Base-by-base conservation (phyloP, 2,113 vertebrate genomes). In the Chaetorhynchus papuensis region DNA sequence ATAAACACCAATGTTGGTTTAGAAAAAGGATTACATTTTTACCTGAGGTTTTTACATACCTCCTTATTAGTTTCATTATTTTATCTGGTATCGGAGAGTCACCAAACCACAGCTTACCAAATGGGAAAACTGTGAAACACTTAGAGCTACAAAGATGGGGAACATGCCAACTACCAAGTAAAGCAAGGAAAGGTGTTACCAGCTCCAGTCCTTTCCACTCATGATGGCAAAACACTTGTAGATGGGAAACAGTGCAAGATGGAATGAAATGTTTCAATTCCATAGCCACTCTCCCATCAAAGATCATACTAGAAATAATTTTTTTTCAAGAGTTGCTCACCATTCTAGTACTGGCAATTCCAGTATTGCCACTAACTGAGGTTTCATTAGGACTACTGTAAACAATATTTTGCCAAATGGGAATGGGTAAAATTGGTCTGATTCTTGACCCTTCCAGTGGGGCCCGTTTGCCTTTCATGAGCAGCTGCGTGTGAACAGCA, bases 241-340 rank as follows among this genome's bases (percentile, higher is more conserved):
- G 37, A 66, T 9, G 5, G 59, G 26, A 45, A 57, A 70, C 0
- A 0, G 11, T 10, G 0, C 4, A n/a, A 44, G 3, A 60, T 2
- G 6, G n/a, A 66, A 41, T 3, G 1, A 60, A 65, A 28, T 8
- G 3, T 52, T 79, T 72, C 31, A 17, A 53, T 79, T 65, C 63
- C 64, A 57, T 20, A 17, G 21, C 14, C 5, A 16, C 7, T 59
- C 64, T 57, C 21, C 60, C 8, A 26, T 28, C 28, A 56, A 45
- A 39, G 8, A 28, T 30, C 7, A 11, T 3, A 50, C 0, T 4
- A 31, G 20, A 53, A 54, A 15, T 28, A 4, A 3, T 0, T 13
- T 10, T 31, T 9, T 24, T 66, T 65, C 6, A 8, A 4, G 39
- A 76, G 13, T 7, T 44, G 22, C 26, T 57, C 14, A 3, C 35